Evolutionary conservation across 2,113 vertebrate genomes (phyloP).

Genomic region (Opisthocomus hoazin): DNA sequence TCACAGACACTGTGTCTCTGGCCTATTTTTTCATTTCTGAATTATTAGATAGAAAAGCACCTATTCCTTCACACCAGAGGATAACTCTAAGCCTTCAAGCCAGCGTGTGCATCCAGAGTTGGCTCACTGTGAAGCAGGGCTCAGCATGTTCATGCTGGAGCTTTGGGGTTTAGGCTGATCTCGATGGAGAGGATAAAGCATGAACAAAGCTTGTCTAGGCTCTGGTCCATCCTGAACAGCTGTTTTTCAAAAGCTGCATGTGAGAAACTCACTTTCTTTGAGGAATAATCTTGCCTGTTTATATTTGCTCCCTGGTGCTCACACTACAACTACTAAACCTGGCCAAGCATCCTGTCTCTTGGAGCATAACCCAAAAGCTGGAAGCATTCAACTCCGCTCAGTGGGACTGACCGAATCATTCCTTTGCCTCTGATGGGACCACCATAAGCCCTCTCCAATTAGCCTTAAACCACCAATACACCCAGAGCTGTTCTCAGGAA

Average conservation of each 20-base stretch:
- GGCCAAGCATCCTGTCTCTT: neutral
- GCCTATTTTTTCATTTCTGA: neutral
- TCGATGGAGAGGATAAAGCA: neutral
- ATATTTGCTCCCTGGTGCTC: neutral
- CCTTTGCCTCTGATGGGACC: neutral
- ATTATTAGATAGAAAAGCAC: neutral
- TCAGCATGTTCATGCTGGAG: neutral
- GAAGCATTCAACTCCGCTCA: neutral
- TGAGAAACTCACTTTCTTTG: neutral
- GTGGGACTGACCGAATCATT: neutral
- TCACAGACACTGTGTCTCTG: neutral
- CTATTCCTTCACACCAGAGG: neutral
- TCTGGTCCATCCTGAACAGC: neutral
- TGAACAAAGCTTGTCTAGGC: neutral
- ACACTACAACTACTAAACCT: neutral
- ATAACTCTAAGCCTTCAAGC: neutral
- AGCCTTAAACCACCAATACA: neutral
- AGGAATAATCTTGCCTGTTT: neutral
- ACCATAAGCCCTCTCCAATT: slow-evolving; percentile 7
- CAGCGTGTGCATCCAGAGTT: neutral
- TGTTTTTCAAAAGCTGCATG: neutral
- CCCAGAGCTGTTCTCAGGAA: neutral
- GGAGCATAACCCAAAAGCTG: neutral
- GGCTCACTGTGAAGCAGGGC: accelerated
- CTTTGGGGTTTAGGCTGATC: neutral